These are phyloP conservation scores for Stenoptilia bipunctidactyla DNA, from an alignment of 2,888 invertebrate species.

Conservation along the genomic window DNA sequence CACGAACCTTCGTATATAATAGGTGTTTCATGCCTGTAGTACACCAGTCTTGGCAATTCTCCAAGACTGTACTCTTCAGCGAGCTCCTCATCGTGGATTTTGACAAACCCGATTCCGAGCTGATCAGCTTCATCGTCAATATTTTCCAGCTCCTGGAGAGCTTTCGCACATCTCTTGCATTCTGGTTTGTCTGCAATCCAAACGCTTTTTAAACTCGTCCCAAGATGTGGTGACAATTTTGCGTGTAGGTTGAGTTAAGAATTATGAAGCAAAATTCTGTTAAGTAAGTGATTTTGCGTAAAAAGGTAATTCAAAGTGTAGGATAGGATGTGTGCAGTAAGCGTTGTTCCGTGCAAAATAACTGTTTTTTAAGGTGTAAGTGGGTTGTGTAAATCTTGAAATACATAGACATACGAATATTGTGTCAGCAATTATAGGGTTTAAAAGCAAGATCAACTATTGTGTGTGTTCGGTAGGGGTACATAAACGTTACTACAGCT, in stretches of 20 bases:
- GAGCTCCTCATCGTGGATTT: conserved; percentile 91
- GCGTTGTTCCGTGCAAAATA: conserved; percentile 25
- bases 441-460: conserved; percentile 11
- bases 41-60: conserved; percentile 88
- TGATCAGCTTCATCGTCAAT: conserved; percentile 96
- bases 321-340: conserved; percentile 12
- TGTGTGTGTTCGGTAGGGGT: conserved; percentile 5
- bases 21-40: conserved; percentile 94
- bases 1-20: conserved; percentile 91
- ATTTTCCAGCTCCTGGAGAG: conserved; percentile 91
- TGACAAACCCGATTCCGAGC: conserved; percentile 93
- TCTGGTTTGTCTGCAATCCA: conserved; percentile 85
- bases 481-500: conserved; percentile 19
- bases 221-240: no score
- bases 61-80: conserved; percentile 95
- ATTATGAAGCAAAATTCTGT: conserved; percentile 51
- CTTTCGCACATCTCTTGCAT: conserved; percentile 92
- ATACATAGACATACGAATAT: no score
- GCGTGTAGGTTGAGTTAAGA: conserved; percentile 23
- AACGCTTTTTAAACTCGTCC: neutral
- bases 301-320: neutral
- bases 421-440: no score
- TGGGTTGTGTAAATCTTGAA: no score
- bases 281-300: conserved; percentile 44
- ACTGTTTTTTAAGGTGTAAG: no score